Conservation (phyloP, 2,888 invertebrate species). For the Cantharis flavilabris region DNA sequence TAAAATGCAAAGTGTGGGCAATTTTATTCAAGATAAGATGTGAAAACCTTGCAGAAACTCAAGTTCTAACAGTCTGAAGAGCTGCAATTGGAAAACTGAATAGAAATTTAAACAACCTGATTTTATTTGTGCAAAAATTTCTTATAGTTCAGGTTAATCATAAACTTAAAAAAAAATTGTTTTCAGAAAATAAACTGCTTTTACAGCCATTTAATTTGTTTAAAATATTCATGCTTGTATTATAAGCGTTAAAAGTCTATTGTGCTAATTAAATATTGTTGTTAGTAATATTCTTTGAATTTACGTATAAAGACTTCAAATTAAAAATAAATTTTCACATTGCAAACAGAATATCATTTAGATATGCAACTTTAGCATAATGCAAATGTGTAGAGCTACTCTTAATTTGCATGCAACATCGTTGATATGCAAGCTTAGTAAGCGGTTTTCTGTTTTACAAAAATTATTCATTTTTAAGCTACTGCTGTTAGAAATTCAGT, state of each 20-base stretch:
- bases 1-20: too few species aligned
- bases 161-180: too few species aligned
- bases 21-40: too few species aligned
- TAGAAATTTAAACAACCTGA: too few species aligned
- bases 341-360: not conserved
- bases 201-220: not conserved
- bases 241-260: not conserved
- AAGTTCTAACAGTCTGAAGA: too few species aligned
- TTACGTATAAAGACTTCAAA: not conserved
- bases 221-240: not conserved
- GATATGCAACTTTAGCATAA: not conserved
- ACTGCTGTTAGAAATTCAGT: not conserved
- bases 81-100: too few species aligned
- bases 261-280: not conserved
- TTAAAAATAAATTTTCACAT: not conserved
- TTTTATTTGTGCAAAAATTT: too few species aligned
- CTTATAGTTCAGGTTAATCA: too few species aligned
- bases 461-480: not conserved
- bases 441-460: not conserved
- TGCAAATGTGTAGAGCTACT: not conserved
- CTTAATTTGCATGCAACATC: not conserved
- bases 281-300: not conserved
- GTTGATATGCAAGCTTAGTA: not conserved
- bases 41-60: too few species aligned
- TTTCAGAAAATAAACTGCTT: not conserved